Base-by-base conservation (phyloP, 1,140 invertebrate genomes). In the Plectrocnemia conspersa region DNA sequence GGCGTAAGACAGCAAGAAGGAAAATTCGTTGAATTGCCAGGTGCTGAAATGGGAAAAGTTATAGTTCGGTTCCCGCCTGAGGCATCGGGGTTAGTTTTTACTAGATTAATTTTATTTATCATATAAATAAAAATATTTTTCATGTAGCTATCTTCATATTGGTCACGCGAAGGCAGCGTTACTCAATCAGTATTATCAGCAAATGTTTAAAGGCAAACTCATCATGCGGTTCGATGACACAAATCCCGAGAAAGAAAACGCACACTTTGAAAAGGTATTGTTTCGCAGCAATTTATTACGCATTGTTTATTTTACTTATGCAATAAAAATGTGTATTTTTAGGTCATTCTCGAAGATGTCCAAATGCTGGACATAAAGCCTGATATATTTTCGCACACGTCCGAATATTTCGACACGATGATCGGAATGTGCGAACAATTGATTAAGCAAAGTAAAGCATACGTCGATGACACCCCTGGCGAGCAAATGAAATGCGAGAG, bases 211-310 rank as follows among this genome's bases (percentile, higher is more conserved):
- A 66, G 97, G 97, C 0, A 89, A 90, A 68, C 78, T 99, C 0
- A 92, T 99, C 45, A 95, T 99, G 93, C 80, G 97, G 63, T 99
- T 99, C 76, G 97, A 99, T 78, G 97, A 99, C 68, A 99, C 97
- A 5, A 99, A 99, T 77, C 97, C 97, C 25, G 96, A 93, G 3
- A 99, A 99, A 69, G 97, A 99, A 69, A 93, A 96, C 68, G 87
- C 87, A n/a, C 89, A 98, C 63, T 99, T 97, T 78, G 97, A 99
- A 70, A 83, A 96, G 77, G 74, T 75, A 67, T n/a, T 44, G 35
- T 46, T 35, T 7, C 41, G 19, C 15, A 9, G 21, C 21, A 13
- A 40, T 40, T 40, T 15, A 5, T 45, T 45, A 40, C 36, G 16
- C 15, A 40, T 7, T 6, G 41, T 7, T 22, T 44, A n/a, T n/a